Evolutionary conservation across 2,888 invertebrate genomes (phyloP), one percentile per base, ranked within the genome.

Genomic region (Deilephila elpenor): DNA sequence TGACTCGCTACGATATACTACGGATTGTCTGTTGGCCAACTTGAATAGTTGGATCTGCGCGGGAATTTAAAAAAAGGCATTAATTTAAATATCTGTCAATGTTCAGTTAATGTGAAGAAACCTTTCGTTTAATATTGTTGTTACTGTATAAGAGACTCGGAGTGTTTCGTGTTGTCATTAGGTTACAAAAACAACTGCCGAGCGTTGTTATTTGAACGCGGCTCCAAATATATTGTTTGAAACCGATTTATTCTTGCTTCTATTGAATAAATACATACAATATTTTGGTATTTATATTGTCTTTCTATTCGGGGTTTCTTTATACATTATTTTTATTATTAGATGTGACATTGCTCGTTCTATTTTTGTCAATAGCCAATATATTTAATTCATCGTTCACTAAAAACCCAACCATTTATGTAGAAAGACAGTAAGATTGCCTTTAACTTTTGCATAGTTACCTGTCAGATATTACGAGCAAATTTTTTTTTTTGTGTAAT

Each of bases 141-240:
- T 51, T 67, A 5, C 51, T 67, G 67, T 67, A 67, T 67, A 67
- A 67, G 56, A 51, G 25, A 17, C 5, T 51, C 6, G 51, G 25
- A 64, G 64, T 64, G 44, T 8, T 64, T 44, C 20, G n/a, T 64
- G 62, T 64, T 64, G 20, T 64, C 14, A 44, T 37, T 37, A 20
- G 20, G 67, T 67, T 67, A 44, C 25, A 17, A 51, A 67, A 25
- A 51, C 51, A 51, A 51, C 44, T 17, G n/a, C 1, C 56, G 56
- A n/a, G 56, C 19, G 56, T 56, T 17, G 56, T 25, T 60, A 14
- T 60, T 29, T 60, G 1, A 60, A 60, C 29, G 8, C 60, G 29
- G 29, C 14, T 25, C 20, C 1, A 67, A 11, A 51, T 19, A 11
- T 17, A 19, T 6, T 29, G 34, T 32, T 5, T 62, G 34, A 34